A percentile compares a stretch with the other conserved stretches of the same genome.
phyloP scores from a whole-genome alignment of 2,113 vertebrate genomes.

The Oophaga pumilio region DNA sequence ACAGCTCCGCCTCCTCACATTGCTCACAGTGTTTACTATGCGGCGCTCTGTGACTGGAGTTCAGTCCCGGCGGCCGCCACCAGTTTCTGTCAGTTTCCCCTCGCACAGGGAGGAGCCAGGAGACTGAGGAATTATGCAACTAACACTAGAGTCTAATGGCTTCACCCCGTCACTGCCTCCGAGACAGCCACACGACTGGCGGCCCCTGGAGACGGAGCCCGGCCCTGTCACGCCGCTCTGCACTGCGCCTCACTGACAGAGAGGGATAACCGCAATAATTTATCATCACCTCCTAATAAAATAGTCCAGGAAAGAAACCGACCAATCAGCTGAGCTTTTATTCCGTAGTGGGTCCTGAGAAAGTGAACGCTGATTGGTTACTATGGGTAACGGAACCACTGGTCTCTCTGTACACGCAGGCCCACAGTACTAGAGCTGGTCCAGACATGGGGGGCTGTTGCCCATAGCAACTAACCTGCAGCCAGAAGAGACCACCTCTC shows the following conservation, averaged over 20 bases:
- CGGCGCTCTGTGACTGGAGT: constrained; percentile 19
- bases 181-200: not conserved
- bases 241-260: no score
- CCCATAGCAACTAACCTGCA: not conserved
- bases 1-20: no score
- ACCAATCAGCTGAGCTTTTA: not conserved
- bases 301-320: not conserved
- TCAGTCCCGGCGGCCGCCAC: constrained; percentile 29
- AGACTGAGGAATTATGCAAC: constrained; percentile 41
- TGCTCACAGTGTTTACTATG: constrained; percentile 23
- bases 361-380: constrained; percentile 4
- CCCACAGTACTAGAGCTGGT: not conserved
- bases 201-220: not conserved
- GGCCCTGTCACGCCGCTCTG: not conserved
- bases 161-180: not conserved
- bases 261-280: not conserved
- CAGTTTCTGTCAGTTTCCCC: constrained; percentile 34
- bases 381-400: not conserved
- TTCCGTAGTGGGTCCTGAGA: not conserved
- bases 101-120: not conserved
- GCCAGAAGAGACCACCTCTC: no score
- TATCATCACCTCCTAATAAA: not conserved
- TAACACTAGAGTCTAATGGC: not conserved
- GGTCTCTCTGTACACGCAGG: not conserved
- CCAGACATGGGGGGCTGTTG: not conserved